Evolutionary conservation across 2,113 vertebrate genomes (phyloP).

Genomic region (Macaca nemestrina): DNA sequence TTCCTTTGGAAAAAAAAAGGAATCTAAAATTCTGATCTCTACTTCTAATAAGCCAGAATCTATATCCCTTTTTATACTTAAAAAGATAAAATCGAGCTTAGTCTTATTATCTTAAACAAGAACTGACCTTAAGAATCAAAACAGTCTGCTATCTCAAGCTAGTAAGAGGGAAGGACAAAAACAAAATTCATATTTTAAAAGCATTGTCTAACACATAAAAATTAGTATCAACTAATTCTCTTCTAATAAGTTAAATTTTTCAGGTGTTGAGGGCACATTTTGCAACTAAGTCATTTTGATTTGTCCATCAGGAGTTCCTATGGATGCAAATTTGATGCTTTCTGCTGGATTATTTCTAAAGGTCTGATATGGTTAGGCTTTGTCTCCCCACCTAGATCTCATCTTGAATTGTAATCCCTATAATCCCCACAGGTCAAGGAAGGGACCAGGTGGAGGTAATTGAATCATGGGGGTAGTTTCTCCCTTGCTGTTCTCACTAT

Average conservation of each 20-base stretch:
- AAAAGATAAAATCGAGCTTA: not conserved
- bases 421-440: too few species aligned
- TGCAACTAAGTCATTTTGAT: not conserved
- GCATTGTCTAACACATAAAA: not conserved
- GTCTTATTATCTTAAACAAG: not conserved
- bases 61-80: not conserved
- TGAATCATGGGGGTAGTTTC: too few species aligned
- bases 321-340: not conserved
- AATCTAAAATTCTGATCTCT: not conserved
- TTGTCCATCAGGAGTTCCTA: not conserved
- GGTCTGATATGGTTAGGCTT: not conserved
- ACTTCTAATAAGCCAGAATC: not conserved
- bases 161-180: not conserved
- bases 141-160: not conserved
- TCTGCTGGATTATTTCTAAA: not conserved
- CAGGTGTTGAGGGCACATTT: not conserved
- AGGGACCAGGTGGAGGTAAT: too few species aligned
- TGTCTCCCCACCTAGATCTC: too few species aligned
- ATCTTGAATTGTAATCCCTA: too few species aligned
- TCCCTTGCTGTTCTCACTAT: too few species aligned
- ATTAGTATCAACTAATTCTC: not conserved
- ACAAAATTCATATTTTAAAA: not conserved
- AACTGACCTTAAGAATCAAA: not conserved
- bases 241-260: not conserved
- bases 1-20: not conserved